Evolutionary conservation across 2,113 vertebrate genomes (phyloP).

Genomic region (Gobiocypris rarus): DNA sequence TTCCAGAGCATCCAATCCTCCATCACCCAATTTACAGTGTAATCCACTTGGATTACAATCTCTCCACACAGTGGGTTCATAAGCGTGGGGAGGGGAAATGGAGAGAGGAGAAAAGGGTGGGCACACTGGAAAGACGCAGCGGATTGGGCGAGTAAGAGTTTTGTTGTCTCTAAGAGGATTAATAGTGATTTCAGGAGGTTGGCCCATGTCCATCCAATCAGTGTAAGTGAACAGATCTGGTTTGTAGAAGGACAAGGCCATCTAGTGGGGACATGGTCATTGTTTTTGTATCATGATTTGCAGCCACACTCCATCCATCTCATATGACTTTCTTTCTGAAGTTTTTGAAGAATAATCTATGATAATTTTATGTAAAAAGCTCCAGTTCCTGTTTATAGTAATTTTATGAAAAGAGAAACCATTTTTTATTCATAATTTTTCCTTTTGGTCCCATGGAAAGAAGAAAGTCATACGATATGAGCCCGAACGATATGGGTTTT

Average conservation of each 20-base stretch:
- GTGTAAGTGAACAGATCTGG: slow-evolving; percentile 60
- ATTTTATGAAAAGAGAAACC: background rate
- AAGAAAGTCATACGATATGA: background rate
- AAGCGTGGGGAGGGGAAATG: slow-evolving; percentile 39
- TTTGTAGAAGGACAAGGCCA: slow-evolving; percentile 57
- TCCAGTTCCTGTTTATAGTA: background rate
- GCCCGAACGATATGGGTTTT: too few species aligned
- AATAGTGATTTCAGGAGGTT: slow-evolving; percentile 81
- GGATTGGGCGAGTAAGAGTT: slow-evolving; percentile 69
- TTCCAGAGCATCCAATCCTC: slow-evolving; percentile 56
- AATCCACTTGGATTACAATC: slow-evolving; percentile 82
- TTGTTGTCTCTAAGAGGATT: slow-evolving; percentile 85
- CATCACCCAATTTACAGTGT: slow-evolving; percentile 74
- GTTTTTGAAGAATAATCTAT: background rate
- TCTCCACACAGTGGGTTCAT: slow-evolving; percentile 60
- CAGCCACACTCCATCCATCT: background rate
- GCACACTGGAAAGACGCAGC: slow-evolving; percentile 67
- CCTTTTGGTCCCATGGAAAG: background rate
- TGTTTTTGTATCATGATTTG: background rate
- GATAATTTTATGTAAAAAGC: background rate
- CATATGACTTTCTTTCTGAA: background rate
- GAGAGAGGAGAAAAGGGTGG: slow-evolving; percentile 50
- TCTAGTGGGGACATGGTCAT: slow-evolving; percentile 47
- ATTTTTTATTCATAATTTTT: background rate
- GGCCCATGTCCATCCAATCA: slow-evolving; percentile 67